phyloP scores from a whole-genome alignment of 2,113 vertebrate genomes.

The Elephas maximus region DNA sequence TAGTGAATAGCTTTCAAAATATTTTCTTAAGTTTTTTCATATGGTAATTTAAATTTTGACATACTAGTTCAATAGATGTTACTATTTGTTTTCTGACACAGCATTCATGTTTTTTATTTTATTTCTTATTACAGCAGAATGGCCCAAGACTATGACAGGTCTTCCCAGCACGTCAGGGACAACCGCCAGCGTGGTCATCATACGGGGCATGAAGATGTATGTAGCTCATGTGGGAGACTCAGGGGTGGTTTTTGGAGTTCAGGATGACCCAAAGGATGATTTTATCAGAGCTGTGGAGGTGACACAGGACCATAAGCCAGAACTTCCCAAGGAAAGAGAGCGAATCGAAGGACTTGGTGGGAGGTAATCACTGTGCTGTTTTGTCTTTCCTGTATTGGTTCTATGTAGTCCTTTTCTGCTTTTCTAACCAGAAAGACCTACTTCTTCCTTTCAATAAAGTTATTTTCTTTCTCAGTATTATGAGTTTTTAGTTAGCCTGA shows the following conservation, averaged over 20 bases:
- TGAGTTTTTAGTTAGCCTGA: not conserved
- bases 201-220: conserved; percentile 96
- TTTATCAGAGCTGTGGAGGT: conserved; percentile 96
- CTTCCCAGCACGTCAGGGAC: conserved; percentile 98
- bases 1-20: conserved; percentile 48
- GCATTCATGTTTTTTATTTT: conserved; percentile 47
- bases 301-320: conserved; percentile 98
- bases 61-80: not conserved
- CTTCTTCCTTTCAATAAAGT: not conserved
- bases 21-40: conserved; percentile 57
- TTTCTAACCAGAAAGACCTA: conserved; percentile 16
- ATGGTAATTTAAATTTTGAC: conserved; percentile 49
- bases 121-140: conserved; percentile 92
- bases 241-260: conserved; percentile 96
- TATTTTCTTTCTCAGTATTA: conserved; percentile 51
- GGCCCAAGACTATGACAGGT: conserved; percentile 98
- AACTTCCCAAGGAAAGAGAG: conserved; percentile 97
- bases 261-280: conserved; percentile 94
- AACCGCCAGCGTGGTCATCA: conserved; percentile 97
- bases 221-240: conserved; percentile 99
- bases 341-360: conserved; percentile 98
- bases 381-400: conserved; percentile 47
- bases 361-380: conserved; percentile 89
- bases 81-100: conserved; percentile 12
- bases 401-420: conserved; percentile 36